A percentile compares a stretch with the other conserved stretches of the same genome.
Conservation (phyloP, 2,797 vertebrate species). For the Microchirus variegatus region DNA sequence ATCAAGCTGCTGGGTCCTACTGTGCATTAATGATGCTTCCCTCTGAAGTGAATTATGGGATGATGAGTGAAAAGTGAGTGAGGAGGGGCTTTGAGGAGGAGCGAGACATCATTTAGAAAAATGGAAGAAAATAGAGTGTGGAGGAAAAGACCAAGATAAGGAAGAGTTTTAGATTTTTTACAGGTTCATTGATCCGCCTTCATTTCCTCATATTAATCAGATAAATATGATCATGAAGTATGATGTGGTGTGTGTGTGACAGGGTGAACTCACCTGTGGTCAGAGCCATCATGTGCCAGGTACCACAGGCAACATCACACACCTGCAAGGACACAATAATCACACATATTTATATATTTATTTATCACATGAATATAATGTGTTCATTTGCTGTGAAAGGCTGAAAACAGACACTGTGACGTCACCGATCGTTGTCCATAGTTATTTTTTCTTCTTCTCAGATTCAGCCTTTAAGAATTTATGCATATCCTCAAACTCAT, state of each 20-base stretch:
- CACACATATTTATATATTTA: too few relatives aligned
- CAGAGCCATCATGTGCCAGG: constrained; percentile 60
- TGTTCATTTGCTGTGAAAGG: constrained; percentile 1
- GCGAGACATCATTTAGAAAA: constrained; percentile 52
- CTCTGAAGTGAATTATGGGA: constrained; percentile 79
- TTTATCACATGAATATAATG: too few relatives aligned
- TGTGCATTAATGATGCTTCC: constrained; percentile 80
- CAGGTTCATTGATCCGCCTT: neutral
- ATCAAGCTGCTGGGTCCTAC: constrained; percentile 79
- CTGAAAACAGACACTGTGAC: neutral
- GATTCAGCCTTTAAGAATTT: constrained; percentile 27
- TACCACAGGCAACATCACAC: constrained; percentile 69
- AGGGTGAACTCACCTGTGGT: constrained; percentile 52
- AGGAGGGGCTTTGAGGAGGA: constrained; percentile 61
- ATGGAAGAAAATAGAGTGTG: constrained; percentile 13
- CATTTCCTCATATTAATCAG: neutral
- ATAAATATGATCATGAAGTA: constrained; percentile 1
- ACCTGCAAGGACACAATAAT: too few relatives aligned
- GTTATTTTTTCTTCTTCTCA: neutral
- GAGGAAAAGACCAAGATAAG: constrained; percentile 8
- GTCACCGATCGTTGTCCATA: constrained; percentile 4
- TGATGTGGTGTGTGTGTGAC: too few relatives aligned
- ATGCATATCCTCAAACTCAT: constrained; percentile 36
- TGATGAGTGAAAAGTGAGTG: constrained; percentile 70
- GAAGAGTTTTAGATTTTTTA: constrained; percentile 15